phyloP scores from a whole-genome alignment of 1,140 invertebrate species.

The Asobara japonica region DNA sequence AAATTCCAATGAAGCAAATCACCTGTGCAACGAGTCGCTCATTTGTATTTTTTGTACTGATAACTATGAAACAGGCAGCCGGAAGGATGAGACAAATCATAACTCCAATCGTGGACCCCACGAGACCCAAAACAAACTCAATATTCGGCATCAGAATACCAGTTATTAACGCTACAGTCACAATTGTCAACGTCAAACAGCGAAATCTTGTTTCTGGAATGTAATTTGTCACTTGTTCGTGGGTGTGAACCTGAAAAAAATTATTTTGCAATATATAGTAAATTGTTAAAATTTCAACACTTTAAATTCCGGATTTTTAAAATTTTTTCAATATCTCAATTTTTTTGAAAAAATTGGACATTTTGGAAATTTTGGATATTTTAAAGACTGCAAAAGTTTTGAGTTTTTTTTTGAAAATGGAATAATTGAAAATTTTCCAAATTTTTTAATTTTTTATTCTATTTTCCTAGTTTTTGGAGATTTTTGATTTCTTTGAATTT shows the following conservation, averaged over 20 bases:
- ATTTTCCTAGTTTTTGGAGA: too few relatives aligned
- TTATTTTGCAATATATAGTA: conserved; percentile 29
- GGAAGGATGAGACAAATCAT: conserved; percentile 94
- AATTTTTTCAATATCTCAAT: too few relatives aligned
- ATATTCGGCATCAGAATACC: conserved; percentile 87
- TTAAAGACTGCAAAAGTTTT: too few relatives aligned
- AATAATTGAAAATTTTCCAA: too few relatives aligned
- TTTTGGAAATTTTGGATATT: too few relatives aligned
- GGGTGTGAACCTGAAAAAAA: conserved; percentile 60
- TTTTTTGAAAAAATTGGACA: too few relatives aligned
- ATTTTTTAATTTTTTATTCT: too few relatives aligned
- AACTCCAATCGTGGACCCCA: conserved; percentile 95
- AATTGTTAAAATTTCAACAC: too few relatives aligned
- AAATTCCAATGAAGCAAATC: conserved; percentile 79
- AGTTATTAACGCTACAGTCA: conserved; percentile 77
- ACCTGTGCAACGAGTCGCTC: conserved; percentile 78
- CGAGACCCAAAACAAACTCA: conserved; percentile 90
- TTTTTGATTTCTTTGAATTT: too few relatives aligned
- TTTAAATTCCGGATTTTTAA: too few relatives aligned
- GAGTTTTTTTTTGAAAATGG: too few relatives aligned
- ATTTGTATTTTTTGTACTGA: conserved; percentile 78
- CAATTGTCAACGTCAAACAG: conserved; percentile 80
- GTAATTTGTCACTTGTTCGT: conserved; percentile 69
- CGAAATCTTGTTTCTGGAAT: conserved; percentile 86
- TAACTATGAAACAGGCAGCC: conserved; percentile 77